Conservation (phyloP, 2,888 invertebrate species). For the Tenodera sinensis region DNA sequence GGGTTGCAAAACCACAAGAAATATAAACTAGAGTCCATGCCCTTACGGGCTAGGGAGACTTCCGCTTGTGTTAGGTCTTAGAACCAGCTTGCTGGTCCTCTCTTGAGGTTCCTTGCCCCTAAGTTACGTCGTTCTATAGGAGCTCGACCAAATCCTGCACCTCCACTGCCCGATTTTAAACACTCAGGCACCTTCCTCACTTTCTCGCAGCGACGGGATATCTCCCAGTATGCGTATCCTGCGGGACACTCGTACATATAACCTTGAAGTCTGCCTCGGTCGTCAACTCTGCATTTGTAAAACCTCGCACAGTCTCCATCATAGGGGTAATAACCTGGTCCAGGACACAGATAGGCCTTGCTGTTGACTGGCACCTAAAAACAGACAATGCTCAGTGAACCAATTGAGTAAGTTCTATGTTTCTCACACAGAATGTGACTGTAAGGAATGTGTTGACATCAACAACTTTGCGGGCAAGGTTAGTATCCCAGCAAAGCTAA, state of each 20-base stretch:
- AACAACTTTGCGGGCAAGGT: too few relatives aligned
- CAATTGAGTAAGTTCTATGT: too few relatives aligned
- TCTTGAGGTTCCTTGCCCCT: constrained; percentile 20
- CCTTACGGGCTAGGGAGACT: neutral
- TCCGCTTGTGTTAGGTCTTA: neutral
- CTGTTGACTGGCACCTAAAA: constrained; percentile 7
- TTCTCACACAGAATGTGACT: too few relatives aligned
- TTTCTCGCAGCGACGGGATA: constrained; percentile 48
- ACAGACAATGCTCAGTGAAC: neutral
- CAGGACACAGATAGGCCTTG: constrained; percentile 52
- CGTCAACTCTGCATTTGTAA: constrained; percentile 62
- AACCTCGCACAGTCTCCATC: constrained; percentile 66
- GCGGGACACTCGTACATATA: constrained; percentile 73
- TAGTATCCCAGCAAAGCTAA: too few relatives aligned
- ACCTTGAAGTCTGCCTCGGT: constrained; percentile 56
- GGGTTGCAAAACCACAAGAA: neutral
- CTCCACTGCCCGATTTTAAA: neutral
- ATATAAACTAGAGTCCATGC: neutral
- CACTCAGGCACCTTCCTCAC: constrained; percentile 31
- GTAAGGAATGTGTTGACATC: too few relatives aligned
- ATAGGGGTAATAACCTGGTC: constrained; percentile 65
- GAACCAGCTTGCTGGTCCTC: neutral
- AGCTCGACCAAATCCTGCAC: neutral
- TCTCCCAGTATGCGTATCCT: constrained; percentile 71
- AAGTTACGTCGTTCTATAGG: constrained; percentile 25